Evolutionary conservation across 1,140 invertebrate genomes (phyloP).

Genomic region (Saccostrea echinata): DNA sequence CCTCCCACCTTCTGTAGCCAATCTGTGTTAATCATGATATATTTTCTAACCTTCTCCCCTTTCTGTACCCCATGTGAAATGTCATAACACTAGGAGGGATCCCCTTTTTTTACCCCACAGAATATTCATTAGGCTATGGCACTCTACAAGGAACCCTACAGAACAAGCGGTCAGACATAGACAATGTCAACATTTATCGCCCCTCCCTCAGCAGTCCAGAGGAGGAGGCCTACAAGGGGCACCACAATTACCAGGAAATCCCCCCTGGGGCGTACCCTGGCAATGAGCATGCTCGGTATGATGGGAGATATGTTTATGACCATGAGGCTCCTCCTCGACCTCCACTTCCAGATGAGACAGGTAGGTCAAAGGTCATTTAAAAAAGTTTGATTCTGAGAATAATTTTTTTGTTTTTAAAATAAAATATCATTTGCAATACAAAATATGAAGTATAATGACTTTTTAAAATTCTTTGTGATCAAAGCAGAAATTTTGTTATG

Average conservation of each 20-base stretch:
- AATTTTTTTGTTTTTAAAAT: neutral
- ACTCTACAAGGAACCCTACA: constrained; percentile 67
- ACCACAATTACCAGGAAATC: constrained; percentile 59
- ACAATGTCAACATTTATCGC: constrained; percentile 71
- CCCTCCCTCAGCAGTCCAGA: constrained; percentile 60
- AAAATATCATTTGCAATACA: no score
- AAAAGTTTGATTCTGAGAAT: neutral
- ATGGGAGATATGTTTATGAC: constrained; percentile 80
- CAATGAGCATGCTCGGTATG: constrained; percentile 66
- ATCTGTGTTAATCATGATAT: neutral
- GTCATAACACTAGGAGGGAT: constrained; percentile 6
- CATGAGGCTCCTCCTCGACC: constrained; percentile 86
- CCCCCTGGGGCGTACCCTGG: constrained; percentile 68
- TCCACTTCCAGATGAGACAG: constrained; percentile 87
- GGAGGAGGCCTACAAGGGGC: constrained; percentile 63
- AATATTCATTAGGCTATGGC: constrained; percentile 65
- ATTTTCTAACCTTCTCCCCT: neutral
- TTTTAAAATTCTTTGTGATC: no score
- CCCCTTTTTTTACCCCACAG: constrained; percentile 47
- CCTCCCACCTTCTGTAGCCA: no score
- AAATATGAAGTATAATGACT: no score
- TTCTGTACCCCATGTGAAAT: neutral
- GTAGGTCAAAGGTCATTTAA: neutral
- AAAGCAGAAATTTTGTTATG: no score
- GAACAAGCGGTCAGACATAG: constrained; percentile 62